Evolutionary conservation across 2,888 invertebrate species (phyloP).

Genomic region (Dioctria linearis): DNA sequence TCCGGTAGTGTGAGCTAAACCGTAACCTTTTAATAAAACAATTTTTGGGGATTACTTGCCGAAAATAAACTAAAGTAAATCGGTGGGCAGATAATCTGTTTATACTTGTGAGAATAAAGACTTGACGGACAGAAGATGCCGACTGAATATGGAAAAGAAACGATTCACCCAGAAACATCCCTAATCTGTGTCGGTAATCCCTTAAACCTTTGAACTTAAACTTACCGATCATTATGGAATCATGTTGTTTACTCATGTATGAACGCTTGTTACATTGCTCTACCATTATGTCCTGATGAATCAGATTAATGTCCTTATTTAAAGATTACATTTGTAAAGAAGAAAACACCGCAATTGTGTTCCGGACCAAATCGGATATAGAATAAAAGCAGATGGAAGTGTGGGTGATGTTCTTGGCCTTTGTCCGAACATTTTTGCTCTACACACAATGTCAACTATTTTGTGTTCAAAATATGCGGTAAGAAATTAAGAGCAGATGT

Average conservation of each 20-base stretch:
- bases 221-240: conserved; percentile 58
- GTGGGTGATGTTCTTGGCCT: conserved; percentile 30
- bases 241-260: conserved; percentile 69
- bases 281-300: conserved; percentile 56
- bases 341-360: conserved; percentile 69
- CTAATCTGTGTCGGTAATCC: conserved; percentile 70
- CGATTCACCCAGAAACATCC: conserved; percentile 64
- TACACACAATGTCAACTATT: background rate
- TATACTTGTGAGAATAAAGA: conserved; percentile 64
- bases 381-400: conserved; percentile 29
- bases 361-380: conserved; percentile 69
- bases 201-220: conserved; percentile 66
- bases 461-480: conserved; percentile 4
- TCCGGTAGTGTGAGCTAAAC: conserved; percentile 68
- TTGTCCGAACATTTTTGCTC: background rate
- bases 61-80: conserved; percentile 63
- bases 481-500: conserved; percentile 23
- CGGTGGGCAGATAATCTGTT: conserved; percentile 72
- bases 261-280: conserved; percentile 62
- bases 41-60: conserved; percentile 68
- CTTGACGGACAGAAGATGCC: conserved; percentile 48
- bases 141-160: conserved; percentile 50
- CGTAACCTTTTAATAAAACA: conserved; percentile 72
- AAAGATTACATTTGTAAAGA: conserved; percentile 59
- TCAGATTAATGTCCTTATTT: conserved; percentile 60